Evolutionary conservation across 2,797 vertebrate genomes (phyloP).

Genomic region (Bradypus variegatus): DNA sequence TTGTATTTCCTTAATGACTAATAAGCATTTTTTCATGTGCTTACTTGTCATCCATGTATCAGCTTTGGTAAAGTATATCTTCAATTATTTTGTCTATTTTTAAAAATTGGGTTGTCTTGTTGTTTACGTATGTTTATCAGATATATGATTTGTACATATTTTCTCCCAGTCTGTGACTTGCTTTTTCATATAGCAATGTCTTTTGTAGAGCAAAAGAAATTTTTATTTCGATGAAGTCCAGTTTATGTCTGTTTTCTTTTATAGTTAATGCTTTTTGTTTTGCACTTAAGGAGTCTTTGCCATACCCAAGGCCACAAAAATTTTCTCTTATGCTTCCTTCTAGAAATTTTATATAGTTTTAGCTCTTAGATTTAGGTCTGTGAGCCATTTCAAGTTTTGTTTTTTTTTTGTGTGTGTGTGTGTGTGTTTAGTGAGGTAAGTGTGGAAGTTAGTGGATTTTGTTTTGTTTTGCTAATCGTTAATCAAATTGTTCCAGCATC

Average conservation of each 20-base stretch:
- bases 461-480: not conserved
- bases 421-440: not conserved
- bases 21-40: too few relatives aligned
- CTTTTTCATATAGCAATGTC: too few relatives aligned
- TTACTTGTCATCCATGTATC: too few relatives aligned
- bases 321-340: not conserved
- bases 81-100: not conserved
- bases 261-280: not conserved
- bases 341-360: not conserved
- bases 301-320: not conserved
- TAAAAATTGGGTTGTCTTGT: not conserved
- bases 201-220: too few relatives aligned
- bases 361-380: not conserved
- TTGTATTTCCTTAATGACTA: not conserved
- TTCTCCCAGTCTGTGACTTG: too few relatives aligned
- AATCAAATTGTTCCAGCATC: not conserved
- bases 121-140: not conserved
- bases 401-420: not conserved
- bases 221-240: too few relatives aligned
- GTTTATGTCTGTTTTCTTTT: too few relatives aligned
- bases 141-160: too few relatives aligned
- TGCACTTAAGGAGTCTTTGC: slow-evolving; percentile 1
- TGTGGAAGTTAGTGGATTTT: not conserved
- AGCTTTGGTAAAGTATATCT: not conserved
- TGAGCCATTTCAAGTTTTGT: not conserved